Evolutionary conservation across 2,113 vertebrate species (phyloP).

Genomic region (Phodopus roborovskii): DNA sequence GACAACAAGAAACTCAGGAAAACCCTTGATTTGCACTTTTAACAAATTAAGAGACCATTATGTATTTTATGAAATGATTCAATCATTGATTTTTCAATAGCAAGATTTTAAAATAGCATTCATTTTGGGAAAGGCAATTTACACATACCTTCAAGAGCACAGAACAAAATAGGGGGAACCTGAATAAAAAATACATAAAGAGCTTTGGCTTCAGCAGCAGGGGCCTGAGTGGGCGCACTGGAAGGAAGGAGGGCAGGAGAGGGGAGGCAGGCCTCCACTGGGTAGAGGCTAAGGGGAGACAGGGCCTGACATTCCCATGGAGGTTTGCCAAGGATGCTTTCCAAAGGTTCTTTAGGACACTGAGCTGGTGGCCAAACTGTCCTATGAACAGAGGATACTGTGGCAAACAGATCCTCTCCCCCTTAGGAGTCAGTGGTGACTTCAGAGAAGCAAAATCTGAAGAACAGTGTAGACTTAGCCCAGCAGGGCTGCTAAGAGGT

Average conservation of each 20-base stretch:
- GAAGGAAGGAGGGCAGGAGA: background rate
- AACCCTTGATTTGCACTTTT: conserved; percentile 49
- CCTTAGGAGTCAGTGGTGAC: too few species aligned
- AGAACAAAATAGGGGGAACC: conserved; percentile 73
- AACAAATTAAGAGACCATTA: conserved; percentile 60
- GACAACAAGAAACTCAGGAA: background rate
- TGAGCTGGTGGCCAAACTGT: background rate
- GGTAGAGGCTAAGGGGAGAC: background rate
- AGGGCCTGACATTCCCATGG: background rate
- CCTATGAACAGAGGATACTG: background rate
- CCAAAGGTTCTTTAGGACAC: background rate
- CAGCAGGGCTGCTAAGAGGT: background rate
- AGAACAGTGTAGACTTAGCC: background rate
- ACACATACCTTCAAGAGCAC: conserved; percentile 65
- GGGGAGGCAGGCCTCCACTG: background rate
- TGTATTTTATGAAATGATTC: conserved; percentile 49
- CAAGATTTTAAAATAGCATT: conserved; percentile 53
- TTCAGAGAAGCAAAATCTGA: too few species aligned
- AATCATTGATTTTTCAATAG: conserved; percentile 55
- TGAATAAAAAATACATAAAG: conserved; percentile 66
- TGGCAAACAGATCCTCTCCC: background rate
- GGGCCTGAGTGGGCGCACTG: background rate
- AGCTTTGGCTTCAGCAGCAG: conserved; percentile 28
- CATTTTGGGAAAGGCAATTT: conserved; percentile 26
- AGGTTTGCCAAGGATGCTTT: background rate